Evolutionary conservation across 2,888 invertebrate species (phyloP), one percentile per base, ranked within the genome.

Genomic region (Tromatobia lineatoria): DNA sequence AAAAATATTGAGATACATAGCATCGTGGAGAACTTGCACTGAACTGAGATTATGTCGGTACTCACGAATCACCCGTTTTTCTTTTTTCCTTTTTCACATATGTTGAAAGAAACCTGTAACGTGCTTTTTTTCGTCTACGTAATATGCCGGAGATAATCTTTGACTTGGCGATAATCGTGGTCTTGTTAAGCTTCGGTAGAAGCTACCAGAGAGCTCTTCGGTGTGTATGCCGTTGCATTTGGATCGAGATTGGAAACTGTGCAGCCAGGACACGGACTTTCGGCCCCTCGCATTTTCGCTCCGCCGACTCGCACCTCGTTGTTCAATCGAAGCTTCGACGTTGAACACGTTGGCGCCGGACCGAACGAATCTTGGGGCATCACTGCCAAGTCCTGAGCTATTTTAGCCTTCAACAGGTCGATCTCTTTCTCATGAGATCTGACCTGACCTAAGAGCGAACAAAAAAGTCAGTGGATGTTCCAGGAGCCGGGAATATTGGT

Each of bases 311-410:
- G 88, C 45, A 92, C 92, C 81, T 93, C 94, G 84, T 92, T 93
- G 83, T 90, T 92, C 91, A 96, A 94, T 78, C 96, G 95, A 86
- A 96, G 94, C 93, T 96, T 95, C 83, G 95, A 95, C 90, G 95
- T 95, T 71, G 95, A 94, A 85, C 95, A 95, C 79, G 95, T 94
- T 86, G 95, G 94, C 61, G 95, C 93, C 77, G 95, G 94, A 88
- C 95, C 95, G 91, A 96, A 95, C 75, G 95, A 94, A 91, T 97
- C 97, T 87, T 96, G 95, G 70, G 98, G 97, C 97, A 98, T 97
- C 86, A 99, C 97, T 34, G 99, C 99, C 94, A 99, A 94, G 93
- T 99, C 96, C 94, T 99, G 99, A 85, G 98, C 98, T 93, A 98
- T 97, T 95, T 97, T 97, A 83, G 96, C 96, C 94, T 98, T 98